phyloP scores from a whole-genome alignment of 2,797 vertebrate genomes.

The Microctenopoma stevenorrisi region DNA sequence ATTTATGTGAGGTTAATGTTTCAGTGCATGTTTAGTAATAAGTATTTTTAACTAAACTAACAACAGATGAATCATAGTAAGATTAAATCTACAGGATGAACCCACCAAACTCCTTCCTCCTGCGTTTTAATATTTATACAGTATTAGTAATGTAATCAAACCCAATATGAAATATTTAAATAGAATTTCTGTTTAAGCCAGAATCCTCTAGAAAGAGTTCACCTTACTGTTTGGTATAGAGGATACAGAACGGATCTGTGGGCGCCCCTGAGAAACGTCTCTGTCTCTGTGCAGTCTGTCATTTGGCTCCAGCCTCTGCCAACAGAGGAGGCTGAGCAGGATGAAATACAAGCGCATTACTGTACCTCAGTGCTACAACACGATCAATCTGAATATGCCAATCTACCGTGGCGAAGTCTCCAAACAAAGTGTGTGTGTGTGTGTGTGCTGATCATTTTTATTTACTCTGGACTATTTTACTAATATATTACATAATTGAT shows the following conservation, averaged over 20 bases:
- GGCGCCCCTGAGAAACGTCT: conserved; percentile 38
- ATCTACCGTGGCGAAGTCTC: conserved; percentile 47
- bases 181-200: no score
- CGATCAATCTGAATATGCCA: conserved; percentile 69
- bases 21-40: no score
- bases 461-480: conserved; percentile 9
- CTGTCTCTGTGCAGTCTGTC: conserved; percentile 52
- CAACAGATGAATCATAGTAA: no score
- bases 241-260: conserved; percentile 17
- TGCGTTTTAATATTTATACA: no score
- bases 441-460: not conserved
- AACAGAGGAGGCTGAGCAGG: conserved; percentile 13
- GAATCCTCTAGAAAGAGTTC: not conserved
- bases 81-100: no score
- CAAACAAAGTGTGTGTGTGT: conserved; percentile 30
- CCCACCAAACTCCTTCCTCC: no score
- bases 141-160: no score
- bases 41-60: no score
- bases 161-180: no score
- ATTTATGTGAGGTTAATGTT: no score
- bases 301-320: conserved; percentile 58
- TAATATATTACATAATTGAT: conserved; percentile 2
- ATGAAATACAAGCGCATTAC: conserved; percentile 65
- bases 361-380: conserved; percentile 60
- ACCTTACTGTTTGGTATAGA: no score